Evolutionary conservation across 2,888 invertebrate genomes (phyloP), one percentile per base, ranked within the genome.

Genomic region (Cyaniris semiargus): DNA sequence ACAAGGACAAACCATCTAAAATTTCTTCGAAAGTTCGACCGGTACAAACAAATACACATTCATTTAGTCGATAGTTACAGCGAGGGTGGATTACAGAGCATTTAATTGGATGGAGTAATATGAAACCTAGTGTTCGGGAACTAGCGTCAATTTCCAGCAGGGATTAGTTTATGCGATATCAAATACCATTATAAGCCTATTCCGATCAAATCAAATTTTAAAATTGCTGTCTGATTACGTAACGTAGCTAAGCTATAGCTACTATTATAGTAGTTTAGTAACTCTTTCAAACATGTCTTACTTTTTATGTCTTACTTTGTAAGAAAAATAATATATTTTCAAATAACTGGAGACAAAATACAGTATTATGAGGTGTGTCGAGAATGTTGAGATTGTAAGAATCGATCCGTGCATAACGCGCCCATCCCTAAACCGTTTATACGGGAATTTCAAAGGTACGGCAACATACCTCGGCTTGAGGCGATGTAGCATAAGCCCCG

Each of bases 401-500:
- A 44, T 48, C 38, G 48, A 48, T 74, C 27, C 31, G 15, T 74
- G 72, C 53, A 48, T 74, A 48, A 53, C 13, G 53, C 27, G 44
- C 48, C 74, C 74, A 74, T 27, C 74, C 74, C 74, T 74, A 74
- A 27, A 23, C 48, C 66, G 66, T 66, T 27, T 74, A 23, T 23
- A 48, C 48, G 38, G 23, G 34, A 71, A 34, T 38, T 56, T 53
- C 76, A 58, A 76, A 76, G 76, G 72, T 58, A 58, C 76, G 71
- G 56, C 72, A 77, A 72, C 44, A 74, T 74, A 74, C 48, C 44
- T 71, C 72, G 56, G 58, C 72, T 56, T 72, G 71, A 38, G 71
- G 58, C 71, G 76, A 34, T 71, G 71, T 71, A 38, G 76, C 71
- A 70, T 56, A 81, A 80, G 79, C 80, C 81, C 80, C 78, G 83